Evolutionary conservation across 2,113 vertebrate genomes (phyloP).

Genomic region (Prionailurus bengalensis): DNA sequence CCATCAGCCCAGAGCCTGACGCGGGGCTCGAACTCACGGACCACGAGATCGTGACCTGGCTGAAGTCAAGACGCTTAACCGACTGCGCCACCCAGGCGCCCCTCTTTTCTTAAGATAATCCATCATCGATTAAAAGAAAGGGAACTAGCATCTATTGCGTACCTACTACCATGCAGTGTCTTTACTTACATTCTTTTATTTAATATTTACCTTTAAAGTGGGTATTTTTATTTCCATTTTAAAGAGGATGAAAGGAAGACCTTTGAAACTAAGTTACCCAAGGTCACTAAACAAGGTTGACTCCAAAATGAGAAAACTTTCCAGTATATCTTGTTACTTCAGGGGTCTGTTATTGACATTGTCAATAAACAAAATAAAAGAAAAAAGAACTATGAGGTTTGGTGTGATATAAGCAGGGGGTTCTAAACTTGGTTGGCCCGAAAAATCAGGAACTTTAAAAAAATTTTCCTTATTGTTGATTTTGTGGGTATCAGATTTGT

Average conservation of each 20-base stretch:
- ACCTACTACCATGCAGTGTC: neutral
- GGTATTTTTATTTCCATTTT: neutral
- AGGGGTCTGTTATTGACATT: neutral
- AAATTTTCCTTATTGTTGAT: neutral
- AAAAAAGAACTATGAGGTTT: neutral
- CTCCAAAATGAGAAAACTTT: neutral
- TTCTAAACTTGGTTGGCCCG: neutral
- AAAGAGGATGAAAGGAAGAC: neutral
- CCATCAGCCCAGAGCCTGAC: no score
- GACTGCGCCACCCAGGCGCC: no score
- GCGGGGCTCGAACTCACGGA: no score
- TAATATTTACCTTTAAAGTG: neutral
- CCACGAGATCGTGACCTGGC: no score
- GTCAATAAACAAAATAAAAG: neutral
- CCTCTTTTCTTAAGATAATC: neutral
- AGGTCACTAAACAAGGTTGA: neutral
- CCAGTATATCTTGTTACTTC: neutral
- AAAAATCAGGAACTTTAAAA: neutral
- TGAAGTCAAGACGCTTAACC: no score
- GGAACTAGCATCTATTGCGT: neutral
- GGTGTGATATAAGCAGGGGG: neutral
- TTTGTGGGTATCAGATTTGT: neutral
- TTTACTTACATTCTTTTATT: neutral
- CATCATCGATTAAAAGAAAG: neutral
- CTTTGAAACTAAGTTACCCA: neutral